A percentile compares a stretch with the other conserved stretches of the same genome.
phyloP scores from a whole-genome alignment of 2,888 invertebrate genomes.

The Callosobruchus maculatus region DNA sequence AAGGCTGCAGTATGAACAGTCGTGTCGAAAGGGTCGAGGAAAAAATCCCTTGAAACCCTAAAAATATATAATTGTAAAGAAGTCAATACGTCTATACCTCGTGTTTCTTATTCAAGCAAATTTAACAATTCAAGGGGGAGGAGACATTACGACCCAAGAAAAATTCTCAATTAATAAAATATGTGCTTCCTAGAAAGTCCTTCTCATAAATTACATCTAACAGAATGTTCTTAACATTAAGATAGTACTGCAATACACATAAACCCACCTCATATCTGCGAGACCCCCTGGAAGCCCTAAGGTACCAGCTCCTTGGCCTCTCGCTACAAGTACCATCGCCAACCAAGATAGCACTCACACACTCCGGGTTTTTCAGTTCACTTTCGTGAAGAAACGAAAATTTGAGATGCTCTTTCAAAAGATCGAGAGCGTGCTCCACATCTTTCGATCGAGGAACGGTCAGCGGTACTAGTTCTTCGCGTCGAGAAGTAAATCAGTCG shows the following conservation, averaged over 20 bases:
- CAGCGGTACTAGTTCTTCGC: background rate
- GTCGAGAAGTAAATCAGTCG: background rate
- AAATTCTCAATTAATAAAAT: too few relatives aligned
- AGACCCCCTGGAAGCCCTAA: background rate
- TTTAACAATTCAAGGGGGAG: too few relatives aligned
- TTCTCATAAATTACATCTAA: too few relatives aligned
- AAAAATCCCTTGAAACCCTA: too few relatives aligned
- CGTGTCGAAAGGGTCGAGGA: too few relatives aligned
- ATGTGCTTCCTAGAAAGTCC: too few relatives aligned
- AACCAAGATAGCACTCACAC: background rate
- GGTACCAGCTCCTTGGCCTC: background rate
- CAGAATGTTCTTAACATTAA: too few relatives aligned
- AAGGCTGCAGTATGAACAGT: too few relatives aligned
- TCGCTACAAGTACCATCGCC: background rate
- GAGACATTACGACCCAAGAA: too few relatives aligned
- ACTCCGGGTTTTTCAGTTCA: background rate
- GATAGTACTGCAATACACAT: background rate
- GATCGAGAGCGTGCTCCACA: background rate
- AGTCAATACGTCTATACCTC: too few relatives aligned
- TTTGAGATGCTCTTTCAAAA: background rate
- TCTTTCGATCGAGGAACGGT: background rate
- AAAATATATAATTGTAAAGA: too few relatives aligned
- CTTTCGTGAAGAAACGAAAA: background rate
- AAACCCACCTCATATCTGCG: background rate
- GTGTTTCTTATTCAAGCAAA: too few relatives aligned